These are phyloP conservation scores for Spilogale gracilis DNA, from an alignment of 2,113 vertebrate genomes.

Conservation along the genomic window DNA sequence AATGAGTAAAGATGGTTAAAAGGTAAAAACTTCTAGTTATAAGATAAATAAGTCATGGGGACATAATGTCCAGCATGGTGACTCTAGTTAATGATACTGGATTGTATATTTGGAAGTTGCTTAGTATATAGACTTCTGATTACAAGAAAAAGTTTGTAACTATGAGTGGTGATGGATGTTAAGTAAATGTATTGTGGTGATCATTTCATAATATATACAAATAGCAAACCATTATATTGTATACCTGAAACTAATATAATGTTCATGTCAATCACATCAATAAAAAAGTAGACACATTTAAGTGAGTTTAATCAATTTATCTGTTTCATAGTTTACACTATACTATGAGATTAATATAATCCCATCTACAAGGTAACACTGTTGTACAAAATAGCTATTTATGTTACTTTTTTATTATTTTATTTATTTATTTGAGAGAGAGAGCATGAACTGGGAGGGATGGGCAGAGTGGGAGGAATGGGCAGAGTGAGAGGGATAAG, in stretches of 20 bases:
- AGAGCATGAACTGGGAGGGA: background rate
- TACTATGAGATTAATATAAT: background rate
- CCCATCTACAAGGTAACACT: background rate
- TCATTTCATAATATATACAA: constrained; percentile 12
- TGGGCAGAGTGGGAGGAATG: background rate
- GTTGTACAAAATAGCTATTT: background rate
- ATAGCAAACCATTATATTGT: background rate
- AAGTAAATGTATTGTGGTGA: background rate
- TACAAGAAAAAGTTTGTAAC: background rate
- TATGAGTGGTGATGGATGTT: background rate
- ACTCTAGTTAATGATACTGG: background rate
- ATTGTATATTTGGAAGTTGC: background rate
- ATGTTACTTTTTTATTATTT: background rate
- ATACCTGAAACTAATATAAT: background rate
- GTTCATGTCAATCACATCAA: constrained; percentile 12
- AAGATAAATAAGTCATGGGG: background rate
- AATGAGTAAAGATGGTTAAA: background rate
- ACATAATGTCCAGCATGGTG: background rate
- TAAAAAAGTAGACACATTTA: background rate
- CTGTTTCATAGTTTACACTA: background rate
- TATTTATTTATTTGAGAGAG: background rate
- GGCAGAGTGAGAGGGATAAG: background rate
- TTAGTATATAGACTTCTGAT: background rate
- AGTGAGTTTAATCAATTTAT: background rate
- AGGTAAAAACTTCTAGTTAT: background rate